These are phyloP conservation scores for Drosophila sproati DNA, from an alignment of 1,140 invertebrate species.

Conservation along the genomic window DNA sequence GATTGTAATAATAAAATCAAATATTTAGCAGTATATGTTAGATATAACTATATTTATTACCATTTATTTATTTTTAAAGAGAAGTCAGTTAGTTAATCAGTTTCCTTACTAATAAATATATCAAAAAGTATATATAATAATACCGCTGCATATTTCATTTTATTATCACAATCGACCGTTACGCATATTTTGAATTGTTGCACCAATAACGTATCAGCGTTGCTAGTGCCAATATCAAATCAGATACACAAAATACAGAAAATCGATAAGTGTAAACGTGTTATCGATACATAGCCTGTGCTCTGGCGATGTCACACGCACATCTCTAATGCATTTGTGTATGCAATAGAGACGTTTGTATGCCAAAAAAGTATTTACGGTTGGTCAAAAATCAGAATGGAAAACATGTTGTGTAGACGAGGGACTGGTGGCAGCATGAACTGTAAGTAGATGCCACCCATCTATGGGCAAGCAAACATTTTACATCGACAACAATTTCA, in stretches of 20 bases:
- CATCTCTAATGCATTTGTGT: slow-evolving; percentile 26
- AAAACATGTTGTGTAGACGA: slow-evolving; percentile 1
- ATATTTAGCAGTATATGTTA: no score
- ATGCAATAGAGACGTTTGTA: slow-evolving; percentile 18
- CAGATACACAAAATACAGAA: not conserved
- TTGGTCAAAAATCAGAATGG: not conserved
- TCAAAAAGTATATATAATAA: not conserved
- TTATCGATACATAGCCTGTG: not conserved
- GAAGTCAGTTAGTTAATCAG: no score
- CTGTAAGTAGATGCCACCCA: slow-evolving; percentile 4
- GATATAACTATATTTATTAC: no score
- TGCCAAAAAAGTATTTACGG: slow-evolving; percentile 5
- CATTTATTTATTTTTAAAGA: no score
- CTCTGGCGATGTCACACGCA: not conserved
- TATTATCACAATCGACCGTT: no score
- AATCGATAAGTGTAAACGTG: not conserved
- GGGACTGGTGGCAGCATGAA: slow-evolving; percentile 4
- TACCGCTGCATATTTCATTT: no score
- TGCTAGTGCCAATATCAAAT: not conserved
- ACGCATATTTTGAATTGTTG: not conserved
- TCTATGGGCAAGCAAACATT: not conserved
- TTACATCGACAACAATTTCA: not conserved
- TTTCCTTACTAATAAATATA: no score
- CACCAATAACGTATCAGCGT: not conserved
- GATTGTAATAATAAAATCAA: no score